Evolutionary conservation across 2,113 vertebrate species (phyloP).

Genomic region (Tympanuchus pallidicinctus): DNA sequence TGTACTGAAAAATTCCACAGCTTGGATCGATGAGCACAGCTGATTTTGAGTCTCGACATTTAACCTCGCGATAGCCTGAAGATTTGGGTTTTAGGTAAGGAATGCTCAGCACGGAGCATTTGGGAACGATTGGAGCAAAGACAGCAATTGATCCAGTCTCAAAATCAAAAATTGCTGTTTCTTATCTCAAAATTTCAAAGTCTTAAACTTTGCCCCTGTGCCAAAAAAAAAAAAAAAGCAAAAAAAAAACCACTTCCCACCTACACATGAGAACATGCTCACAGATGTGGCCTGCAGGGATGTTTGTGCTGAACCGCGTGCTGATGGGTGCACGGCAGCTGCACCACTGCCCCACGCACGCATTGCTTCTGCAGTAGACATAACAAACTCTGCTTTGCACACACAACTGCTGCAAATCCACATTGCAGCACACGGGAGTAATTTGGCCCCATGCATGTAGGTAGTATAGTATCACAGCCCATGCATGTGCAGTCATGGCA

Average conservation of each 20-base stretch:
- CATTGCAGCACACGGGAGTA: accelerated
- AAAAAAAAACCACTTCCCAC: neutral
- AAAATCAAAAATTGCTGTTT: neutral
- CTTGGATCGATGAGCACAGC: neutral
- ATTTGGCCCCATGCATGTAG: neutral
- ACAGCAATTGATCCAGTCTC: neutral
- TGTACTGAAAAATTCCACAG: neutral
- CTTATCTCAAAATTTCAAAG: neutral
- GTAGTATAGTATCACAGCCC: accelerated
- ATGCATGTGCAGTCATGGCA: neutral
- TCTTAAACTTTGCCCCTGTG: accelerated
- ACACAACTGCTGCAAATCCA: neutral
- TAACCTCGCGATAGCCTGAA: neutral
- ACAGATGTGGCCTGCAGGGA: neutral
- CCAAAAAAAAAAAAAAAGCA: neutral
- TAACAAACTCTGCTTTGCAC: neutral
- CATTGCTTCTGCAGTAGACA: neutral
- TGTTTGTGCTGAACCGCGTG: neutral
- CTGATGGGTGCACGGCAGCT: neutral
- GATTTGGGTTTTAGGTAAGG: neutral
- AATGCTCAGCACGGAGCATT: neutral
- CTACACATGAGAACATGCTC: neutral
- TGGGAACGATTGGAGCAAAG: neutral
- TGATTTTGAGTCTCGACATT: neutral
- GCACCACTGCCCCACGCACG: neutral